Evolutionary conservation across 2,113 vertebrate genomes (phyloP), one percentile per base, ranked within the genome.

Genomic region (Ornithorhynchus anatinus): DNA sequence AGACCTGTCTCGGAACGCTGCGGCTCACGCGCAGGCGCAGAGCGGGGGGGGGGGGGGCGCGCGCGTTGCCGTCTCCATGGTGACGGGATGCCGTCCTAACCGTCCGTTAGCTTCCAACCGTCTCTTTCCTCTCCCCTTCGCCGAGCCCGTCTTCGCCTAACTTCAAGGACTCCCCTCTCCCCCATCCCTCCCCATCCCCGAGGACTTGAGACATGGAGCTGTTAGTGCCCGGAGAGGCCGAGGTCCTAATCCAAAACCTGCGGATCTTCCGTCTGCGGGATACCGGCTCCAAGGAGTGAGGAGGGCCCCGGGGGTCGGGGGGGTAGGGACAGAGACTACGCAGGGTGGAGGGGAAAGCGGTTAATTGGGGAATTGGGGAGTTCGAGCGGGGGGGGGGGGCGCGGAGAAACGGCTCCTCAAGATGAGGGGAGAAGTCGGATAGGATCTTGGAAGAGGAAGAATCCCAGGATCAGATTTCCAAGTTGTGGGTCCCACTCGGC

Each of bases 151-250:
- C 32, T 17, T 60, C 0, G 15, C 19, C 4, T 8, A 36, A 19
- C 42, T 25, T 10, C 31, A 12, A 32, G 29, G 29, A 25, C 23
- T 33, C 7, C 6, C 8, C 29, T 52, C n/a, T 6, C 16, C 8
- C 3, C 37, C 5, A 12, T 33, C 51, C 8, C 23, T 1, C 14
- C 7, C 20, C 19, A 3, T 22, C 31, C 35, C 59, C 56, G 42
- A 52, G 60, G 3, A 92, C 89, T 66, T 56, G 81, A 23, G 77
- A 80, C 15, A 54, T 75, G 14, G 82, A 90, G 22, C 72, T 90
- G 1, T 56, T 96, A 54, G 29, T 93, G 8, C 92, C 94, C 0
- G 92, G 84, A 2, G 96, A 97, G 69, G 94, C 94, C 0, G 96
- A 96, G 4, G 88, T 76, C 13, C 86, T 94, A 60, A 86, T 96